Conservation (phyloP, 1,140 invertebrate species). For the Pentalonia nigronervosa region DNA sequence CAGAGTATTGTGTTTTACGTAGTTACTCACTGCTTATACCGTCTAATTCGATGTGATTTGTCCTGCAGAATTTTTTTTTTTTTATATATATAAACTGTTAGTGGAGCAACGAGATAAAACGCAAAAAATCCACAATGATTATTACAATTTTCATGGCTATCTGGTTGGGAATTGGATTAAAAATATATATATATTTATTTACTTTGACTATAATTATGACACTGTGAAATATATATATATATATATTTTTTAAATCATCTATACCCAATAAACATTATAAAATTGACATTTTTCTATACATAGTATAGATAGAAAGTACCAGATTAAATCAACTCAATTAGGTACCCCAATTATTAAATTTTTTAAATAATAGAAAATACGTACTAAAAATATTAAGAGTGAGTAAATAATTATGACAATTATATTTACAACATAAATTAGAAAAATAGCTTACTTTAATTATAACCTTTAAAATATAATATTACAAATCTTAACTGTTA, state of each 20-base stretch:
- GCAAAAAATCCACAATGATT: background rate
- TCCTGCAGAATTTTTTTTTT: constrained; percentile 17
- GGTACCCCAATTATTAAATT: background rate
- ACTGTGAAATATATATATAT: background rate
- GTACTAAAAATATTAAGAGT: too few species aligned
- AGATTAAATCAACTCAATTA: background rate
- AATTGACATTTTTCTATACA: background rate
- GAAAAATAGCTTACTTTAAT: background rate
- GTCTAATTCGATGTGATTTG: background rate
- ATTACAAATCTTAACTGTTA: background rate
- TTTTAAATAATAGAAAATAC: background rate
- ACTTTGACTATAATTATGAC: background rate
- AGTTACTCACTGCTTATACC: background rate
- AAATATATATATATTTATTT: background rate
- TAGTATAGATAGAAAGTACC: background rate
- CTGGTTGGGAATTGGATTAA: background rate
- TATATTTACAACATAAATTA: background rate
- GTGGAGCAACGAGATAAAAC: background rate
- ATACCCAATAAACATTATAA: background rate
- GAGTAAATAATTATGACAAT: background rate
- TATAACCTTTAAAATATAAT: background rate
- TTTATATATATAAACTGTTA: background rate
- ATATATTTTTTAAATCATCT: background rate
- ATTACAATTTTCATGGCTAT: constrained; percentile 21
- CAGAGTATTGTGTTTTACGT: background rate